Conservation (phyloP, 2,888 invertebrate species). For the Piscicola geometra region DNA sequence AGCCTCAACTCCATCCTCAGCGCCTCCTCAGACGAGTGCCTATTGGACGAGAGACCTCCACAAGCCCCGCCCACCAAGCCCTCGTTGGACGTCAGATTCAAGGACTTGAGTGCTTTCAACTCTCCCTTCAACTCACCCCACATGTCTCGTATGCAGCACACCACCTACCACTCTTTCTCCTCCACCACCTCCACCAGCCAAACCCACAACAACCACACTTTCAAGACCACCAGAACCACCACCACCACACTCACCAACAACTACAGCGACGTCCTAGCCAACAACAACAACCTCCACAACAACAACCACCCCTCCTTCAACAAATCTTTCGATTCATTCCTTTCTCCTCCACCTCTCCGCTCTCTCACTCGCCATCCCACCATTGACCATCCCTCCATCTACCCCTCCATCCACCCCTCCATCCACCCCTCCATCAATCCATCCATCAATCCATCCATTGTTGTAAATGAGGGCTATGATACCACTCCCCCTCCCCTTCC, state of each 20-base stretch:
- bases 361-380: not conserved
- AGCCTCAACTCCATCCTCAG: slow-evolving; percentile 82
- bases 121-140: not conserved
- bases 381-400: not conserved
- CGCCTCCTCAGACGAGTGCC: slow-evolving; percentile 62
- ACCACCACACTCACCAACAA: not conserved
- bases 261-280: too few relatives aligned
- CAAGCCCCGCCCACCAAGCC: slow-evolving; percentile 29
- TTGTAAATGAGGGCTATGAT: too few relatives aligned
- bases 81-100: not conserved
- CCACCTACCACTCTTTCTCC: not conserved
- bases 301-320: not conserved
- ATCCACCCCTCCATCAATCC: not conserved
- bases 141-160: not conserved
- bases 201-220: slow-evolving; percentile 9
- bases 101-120: not conserved
- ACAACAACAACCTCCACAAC: too few relatives aligned
- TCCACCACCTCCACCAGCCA: not conserved
- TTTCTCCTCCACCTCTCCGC: not conserved
- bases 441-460: not conserved
- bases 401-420: not conserved
- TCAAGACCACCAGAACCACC: slow-evolving; percentile 35
- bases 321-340: not conserved
- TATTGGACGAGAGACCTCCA: slow-evolving; percentile 30
- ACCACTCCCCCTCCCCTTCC: slow-evolving; percentile 31